Percentiles rank a stretch among this genome's conserved stretches.
Evolutionary conservation across 1,140 invertebrate species (phyloP).

Genomic region (Heliconius hewitsoni): DNA sequence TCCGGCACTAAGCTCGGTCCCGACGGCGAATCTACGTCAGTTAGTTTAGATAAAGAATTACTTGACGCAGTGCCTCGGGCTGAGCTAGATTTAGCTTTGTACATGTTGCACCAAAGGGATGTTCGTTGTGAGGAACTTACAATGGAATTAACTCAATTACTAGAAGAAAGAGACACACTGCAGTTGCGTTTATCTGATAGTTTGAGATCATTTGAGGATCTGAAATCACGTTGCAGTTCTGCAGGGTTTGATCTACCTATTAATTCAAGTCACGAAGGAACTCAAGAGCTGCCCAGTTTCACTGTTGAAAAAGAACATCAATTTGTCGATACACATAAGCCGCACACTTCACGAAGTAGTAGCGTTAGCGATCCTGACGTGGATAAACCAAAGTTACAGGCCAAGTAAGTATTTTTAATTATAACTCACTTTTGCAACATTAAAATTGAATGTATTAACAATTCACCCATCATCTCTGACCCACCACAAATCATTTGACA

Average conservation of each 20-base stretch:
- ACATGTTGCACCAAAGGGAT: conserved; percentile 93
- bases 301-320: conserved; percentile 56
- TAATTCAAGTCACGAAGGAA: conserved; percentile 50
- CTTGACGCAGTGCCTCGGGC: conserved; percentile 79
- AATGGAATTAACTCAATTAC: conserved; percentile 89
- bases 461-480: too few relatives aligned
- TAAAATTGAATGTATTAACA: too few relatives aligned
- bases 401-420: conserved; percentile 62
- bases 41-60: conserved; percentile 54
- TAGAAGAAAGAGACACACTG: conserved; percentile 92
- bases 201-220: conserved; percentile 86
- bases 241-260: conserved; percentile 49
- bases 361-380: conserved; percentile 67
- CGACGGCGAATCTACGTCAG: conserved; percentile 41
- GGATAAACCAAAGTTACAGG: conserved; percentile 73
- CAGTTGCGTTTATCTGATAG: conserved; percentile 91
- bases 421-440: neutral
- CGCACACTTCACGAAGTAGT: conserved; percentile 65
- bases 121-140: conserved; percentile 94
- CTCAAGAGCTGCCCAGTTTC: conserved; percentile 56
- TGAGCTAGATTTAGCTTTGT: conserved; percentile 91
- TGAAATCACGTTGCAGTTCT: conserved; percentile 65
- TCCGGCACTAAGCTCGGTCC: conserved; percentile 58
- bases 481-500: too few relatives aligned
- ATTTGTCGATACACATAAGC: conserved; percentile 65